Conservation (phyloP, 2,113 vertebrate genomes). For the zebrafish (Danio rerio) region DNA sequence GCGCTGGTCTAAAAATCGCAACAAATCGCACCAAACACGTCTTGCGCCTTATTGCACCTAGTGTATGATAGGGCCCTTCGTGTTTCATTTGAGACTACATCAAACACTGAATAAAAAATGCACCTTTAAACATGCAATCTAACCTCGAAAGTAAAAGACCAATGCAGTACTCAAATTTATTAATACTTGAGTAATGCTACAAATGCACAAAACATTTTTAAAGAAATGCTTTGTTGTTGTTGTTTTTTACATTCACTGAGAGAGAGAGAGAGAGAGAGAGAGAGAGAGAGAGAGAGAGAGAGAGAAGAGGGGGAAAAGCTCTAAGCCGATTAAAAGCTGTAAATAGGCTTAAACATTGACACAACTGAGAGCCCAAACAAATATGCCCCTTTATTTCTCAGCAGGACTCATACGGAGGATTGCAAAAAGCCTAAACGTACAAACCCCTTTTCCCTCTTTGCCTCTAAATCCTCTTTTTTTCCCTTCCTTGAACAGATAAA, state of each 20-base stretch:
- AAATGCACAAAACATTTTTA: not conserved
- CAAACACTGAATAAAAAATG: no score
- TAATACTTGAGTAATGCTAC: not conserved
- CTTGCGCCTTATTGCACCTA: no score
- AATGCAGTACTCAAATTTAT: not conserved
- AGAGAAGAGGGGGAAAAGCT: not conserved
- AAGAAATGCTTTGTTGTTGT: conserved; percentile 29
- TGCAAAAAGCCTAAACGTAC: not conserved
- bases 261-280: not conserved
- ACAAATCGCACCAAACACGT: no score
- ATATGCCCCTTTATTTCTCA: conserved; percentile 44
- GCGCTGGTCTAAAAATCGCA: no score
- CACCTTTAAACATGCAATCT: not conserved
- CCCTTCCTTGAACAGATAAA: conserved; percentile 37
- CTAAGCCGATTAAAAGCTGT: conserved; percentile 45
- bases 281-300: not conserved
- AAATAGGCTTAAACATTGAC: conserved; percentile 52
- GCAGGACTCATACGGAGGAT: conserved; percentile 32
- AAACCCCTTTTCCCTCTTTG: conserved; percentile 25
- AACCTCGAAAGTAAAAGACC: not conserved
- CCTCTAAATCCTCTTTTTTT: not conserved
- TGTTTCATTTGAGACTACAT: no score
- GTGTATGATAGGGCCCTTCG: no score
- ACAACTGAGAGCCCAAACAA: conserved; percentile 54
- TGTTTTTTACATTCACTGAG: not conserved